Base-by-base conservation (phyloP, 2,113 vertebrate genomes). In the Drymodes brunneopygia region DNA sequence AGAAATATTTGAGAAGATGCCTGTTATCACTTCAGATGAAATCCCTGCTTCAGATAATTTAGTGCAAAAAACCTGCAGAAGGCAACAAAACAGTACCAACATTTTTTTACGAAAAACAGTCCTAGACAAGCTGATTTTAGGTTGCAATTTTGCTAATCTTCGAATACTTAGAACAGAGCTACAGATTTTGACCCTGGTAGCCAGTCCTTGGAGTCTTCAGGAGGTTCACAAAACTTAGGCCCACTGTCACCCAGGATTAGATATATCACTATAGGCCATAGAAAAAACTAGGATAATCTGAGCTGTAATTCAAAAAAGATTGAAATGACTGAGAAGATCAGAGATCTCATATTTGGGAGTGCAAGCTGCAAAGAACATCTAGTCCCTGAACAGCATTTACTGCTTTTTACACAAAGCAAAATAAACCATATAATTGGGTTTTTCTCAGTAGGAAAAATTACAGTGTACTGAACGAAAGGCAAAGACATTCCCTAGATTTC, bases 1-100 rank as follows among this genome's bases (percentile, higher is more conserved):
- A 92, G 99, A 99, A 96, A 99, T 99, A 97, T 99, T 99, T 70
- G 99, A 99, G 97, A 99, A 99, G 96, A 99, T 99, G 93, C 99
- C 99, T 2, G 98, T 99, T 95, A 98, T 99, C 88, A 99, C 99
- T 10, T 99, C 99, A 56, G 96, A 90, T 89, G 98, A 98, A 97
- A 99, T 98, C 64, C 98, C 98, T 56, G 99, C 98, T 93, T 98
- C 98, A 3, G 97, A 98, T 95, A 99, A 97, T 97, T 97, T 99
- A 91, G 99, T 99, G 98, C 98, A 99, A 98, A 99, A 99, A 92
- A 99, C 99, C 99, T 99, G 94, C 36, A 62, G 14, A 27, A 81
- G 79, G 83, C 53, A 62, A 85, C 4, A 86, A 78, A 48, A 88
- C 6, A 62, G 38, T 5, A 51, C 18, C 51, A 60, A 51, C 11